Conservation (phyloP, 1,140 invertebrate genomes). For the Bombus consobrinus region DNA sequence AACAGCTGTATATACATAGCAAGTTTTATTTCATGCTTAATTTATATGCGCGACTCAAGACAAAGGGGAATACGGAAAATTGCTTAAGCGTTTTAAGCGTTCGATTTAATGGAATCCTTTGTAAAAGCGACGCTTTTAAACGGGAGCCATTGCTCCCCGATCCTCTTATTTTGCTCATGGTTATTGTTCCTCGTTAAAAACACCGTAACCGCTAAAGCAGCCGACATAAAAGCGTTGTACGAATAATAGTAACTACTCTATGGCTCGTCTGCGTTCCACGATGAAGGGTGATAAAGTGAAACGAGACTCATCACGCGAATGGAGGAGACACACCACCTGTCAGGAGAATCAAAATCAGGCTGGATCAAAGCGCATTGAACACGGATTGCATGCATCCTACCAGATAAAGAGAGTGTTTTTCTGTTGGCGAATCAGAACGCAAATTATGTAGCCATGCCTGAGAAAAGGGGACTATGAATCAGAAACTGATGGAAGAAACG, state of each 20-base stretch:
- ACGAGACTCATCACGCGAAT: slow-evolving; percentile 65
- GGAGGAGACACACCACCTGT: slow-evolving; percentile 53
- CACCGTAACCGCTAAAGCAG: slow-evolving; percentile 21
- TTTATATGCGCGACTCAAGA: not conserved
- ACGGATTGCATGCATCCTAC: slow-evolving; percentile 29
- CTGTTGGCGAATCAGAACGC: slow-evolving; percentile 43
- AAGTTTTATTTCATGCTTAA: not conserved
- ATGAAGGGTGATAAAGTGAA: slow-evolving; percentile 63
- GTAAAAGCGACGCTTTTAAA: slow-evolving; percentile 14
- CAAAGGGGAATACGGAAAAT: not conserved
- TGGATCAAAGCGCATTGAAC: slow-evolving; percentile 56
- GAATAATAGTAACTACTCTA: slow-evolving; percentile 40
- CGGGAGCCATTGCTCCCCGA: not conserved
- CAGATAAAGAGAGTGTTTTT: slow-evolving; percentile 51
- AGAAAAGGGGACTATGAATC: not conserved
- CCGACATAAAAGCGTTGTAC: slow-evolving; percentile 49
- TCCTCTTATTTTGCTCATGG: slow-evolving; percentile 28
- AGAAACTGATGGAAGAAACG: not conserved
- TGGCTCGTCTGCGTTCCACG: slow-evolving; percentile 16
- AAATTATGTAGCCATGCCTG: slow-evolving; percentile 4
- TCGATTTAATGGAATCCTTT: slow-evolving; percentile 30
- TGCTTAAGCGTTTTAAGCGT: not conserved
- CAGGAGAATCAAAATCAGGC: slow-evolving; percentile 59
- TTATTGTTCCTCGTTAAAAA: slow-evolving; percentile 47
- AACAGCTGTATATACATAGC: not conserved